Evolutionary conservation across 1,140 invertebrate species (phyloP).

Genomic region (Eubasilissa regina): DNA sequence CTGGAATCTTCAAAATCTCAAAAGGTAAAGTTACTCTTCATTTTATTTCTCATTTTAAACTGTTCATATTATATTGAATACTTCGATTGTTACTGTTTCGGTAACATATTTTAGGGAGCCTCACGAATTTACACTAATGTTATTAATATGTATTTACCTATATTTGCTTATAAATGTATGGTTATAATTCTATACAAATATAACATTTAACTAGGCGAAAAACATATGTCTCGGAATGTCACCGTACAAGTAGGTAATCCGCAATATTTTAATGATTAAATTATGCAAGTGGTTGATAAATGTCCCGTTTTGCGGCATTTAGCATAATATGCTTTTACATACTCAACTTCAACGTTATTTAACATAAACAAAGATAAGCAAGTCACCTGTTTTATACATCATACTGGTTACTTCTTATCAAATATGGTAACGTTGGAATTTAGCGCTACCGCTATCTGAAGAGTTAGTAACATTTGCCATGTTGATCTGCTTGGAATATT

Average conservation of each 20-base stretch:
- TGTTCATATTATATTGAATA: too few species aligned
- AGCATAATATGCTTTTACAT: constrained; percentile 27
- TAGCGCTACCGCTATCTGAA: not conserved
- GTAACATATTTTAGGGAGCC: too few species aligned
- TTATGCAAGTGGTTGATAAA: not conserved
- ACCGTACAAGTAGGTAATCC: too few species aligned
- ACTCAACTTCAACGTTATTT: not conserved
- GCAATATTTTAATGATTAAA: not conserved
- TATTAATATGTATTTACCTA: too few species aligned
- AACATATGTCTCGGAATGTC: too few species aligned
- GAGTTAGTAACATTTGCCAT: not conserved
- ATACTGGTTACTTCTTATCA: constrained; percentile 1
- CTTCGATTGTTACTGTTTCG: too few species aligned
- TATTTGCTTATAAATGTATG: too few species aligned
- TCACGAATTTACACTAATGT: too few species aligned
- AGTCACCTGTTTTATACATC: not conserved
- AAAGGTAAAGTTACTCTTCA: not conserved
- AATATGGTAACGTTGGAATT: not conserved
- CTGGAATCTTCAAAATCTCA: not conserved
- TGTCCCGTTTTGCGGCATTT: constrained; percentile 24
- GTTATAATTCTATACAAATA: too few species aligned
- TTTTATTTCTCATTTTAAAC: not conserved
- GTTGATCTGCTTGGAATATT: too few species aligned
- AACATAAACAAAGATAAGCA: constrained; percentile 7
- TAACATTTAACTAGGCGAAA: too few species aligned